These are phyloP conservation scores for Epistrophella euchroma DNA, from an alignment of 2,888 invertebrate genomes.

Conservation along the genomic window DNA sequence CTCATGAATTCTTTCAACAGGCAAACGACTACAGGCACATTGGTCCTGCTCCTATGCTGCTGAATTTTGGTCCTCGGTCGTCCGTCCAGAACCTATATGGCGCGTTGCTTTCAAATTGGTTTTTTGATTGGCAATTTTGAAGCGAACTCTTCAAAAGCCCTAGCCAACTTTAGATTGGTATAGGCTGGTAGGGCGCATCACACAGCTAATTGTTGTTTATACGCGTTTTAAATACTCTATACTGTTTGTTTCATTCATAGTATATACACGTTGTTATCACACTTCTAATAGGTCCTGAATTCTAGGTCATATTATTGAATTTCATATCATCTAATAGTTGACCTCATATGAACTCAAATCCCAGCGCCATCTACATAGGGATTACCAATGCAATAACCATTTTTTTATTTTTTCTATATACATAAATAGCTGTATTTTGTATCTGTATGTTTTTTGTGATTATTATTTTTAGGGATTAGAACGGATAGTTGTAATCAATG, in stretches of 20 bases:
- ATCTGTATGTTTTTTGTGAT: conserved; percentile 58
- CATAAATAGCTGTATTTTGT: conserved; percentile 36
- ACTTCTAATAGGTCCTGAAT: conserved; percentile 47
- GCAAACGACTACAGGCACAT: background rate
- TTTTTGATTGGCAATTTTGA: conserved; percentile 82
- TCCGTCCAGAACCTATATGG: background rate
- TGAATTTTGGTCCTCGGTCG: background rate
- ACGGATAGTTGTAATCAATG: conserved; percentile 87
- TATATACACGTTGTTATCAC: conserved; percentile 35
- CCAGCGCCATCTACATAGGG: background rate
- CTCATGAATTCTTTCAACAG: conserved; percentile 54
- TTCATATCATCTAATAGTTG: conserved; percentile 35
- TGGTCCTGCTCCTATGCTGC: background rate
- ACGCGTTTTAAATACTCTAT: conserved; percentile 61
- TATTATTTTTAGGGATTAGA: conserved; percentile 86
- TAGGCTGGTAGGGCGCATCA: conserved; percentile 39
- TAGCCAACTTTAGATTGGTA: conserved; percentile 27
- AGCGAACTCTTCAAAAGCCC: conserved; percentile 71
- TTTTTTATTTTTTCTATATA: conserved; percentile 18
- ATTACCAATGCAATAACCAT: conserved; percentile 56
- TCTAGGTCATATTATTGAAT: conserved; percentile 60
- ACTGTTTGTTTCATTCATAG: conserved; percentile 30
- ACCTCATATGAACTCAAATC: conserved; percentile 8
- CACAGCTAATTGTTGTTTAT: conserved; percentile 74
- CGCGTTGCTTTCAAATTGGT: conserved; percentile 78